Conservation (phyloP, 2,797 vertebrate species). For the Champsocephalus esox region DNA sequence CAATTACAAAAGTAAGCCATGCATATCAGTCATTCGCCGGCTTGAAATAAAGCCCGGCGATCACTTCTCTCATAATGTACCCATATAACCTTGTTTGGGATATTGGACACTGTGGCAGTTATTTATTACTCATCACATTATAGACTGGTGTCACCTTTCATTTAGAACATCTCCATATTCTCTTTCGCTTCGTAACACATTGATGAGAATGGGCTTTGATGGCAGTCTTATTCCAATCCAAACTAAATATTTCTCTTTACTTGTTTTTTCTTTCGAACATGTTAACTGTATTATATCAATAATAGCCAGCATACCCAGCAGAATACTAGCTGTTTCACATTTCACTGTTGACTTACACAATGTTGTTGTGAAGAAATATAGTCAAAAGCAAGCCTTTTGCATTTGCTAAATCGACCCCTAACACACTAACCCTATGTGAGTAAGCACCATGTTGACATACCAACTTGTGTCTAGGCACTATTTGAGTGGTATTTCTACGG, state of each 20-base stretch:
- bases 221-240: slow-evolving; percentile 7
- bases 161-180: slow-evolving; percentile 61
- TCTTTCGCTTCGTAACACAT: slow-evolving; percentile 30
- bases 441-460: too few relatives aligned
- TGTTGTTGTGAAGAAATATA: neutral
- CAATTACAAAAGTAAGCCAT: slow-evolving; percentile 88
- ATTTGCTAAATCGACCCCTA: neutral
- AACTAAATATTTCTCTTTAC: slow-evolving; percentile 5
- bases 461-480: too few relatives aligned
- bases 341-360: neutral
- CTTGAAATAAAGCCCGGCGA: slow-evolving; percentile 77
- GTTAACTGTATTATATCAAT: slow-evolving; percentile 12
- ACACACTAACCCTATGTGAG: too few relatives aligned
- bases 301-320: neutral
- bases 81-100: slow-evolving; percentile 75
- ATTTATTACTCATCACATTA: slow-evolving; percentile 75
- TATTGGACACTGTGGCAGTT: slow-evolving; percentile 66
- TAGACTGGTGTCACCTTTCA: slow-evolving; percentile 70
- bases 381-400: neutral
- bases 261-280: neutral
- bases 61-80: slow-evolving; percentile 64
- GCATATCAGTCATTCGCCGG: slow-evolving; percentile 86
- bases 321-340: slow-evolving; percentile 3
- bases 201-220: slow-evolving; percentile 27
- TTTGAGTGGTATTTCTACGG: too few relatives aligned